Conservation (phyloP, 2,888 invertebrate genomes). For the Campoplex nolae region DNA sequence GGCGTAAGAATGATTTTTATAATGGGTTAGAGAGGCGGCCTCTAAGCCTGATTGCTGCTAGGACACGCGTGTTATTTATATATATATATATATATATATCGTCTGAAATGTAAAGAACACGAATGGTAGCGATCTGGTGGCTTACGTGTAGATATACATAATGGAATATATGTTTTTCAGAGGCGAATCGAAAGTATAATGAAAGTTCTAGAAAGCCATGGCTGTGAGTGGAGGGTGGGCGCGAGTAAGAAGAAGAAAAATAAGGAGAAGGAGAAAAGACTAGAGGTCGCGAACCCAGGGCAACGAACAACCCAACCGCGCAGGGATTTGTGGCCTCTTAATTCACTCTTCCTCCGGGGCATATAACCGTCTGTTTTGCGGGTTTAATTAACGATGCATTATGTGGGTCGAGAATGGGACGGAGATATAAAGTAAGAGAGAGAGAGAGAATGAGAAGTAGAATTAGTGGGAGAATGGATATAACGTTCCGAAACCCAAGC, state of each 20-base stretch:
- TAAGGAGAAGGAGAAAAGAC: background rate
- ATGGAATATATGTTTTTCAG: background rate
- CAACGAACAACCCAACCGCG: slow-evolving; percentile 60
- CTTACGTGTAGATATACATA: too few relatives aligned
- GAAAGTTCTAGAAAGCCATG: slow-evolving; percentile 54
- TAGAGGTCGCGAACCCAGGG: slow-evolving; percentile 67
- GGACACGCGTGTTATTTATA: background rate
- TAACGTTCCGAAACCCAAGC: background rate
- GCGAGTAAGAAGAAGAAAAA: background rate
- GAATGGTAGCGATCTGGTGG: background rate
- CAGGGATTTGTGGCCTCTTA: slow-evolving; percentile 42
- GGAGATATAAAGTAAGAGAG: slow-evolving; percentile 21
- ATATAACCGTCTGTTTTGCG: slow-evolving; percentile 59
- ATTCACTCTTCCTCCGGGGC: slow-evolving; percentile 47
- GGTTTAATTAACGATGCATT: slow-evolving; percentile 67
- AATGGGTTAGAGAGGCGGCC: background rate
- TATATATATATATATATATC: slow-evolving; percentile 8
- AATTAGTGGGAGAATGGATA: background rate
- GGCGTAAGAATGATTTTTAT: background rate
- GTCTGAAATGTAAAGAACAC: background rate
- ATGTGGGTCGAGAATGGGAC: slow-evolving; percentile 63
- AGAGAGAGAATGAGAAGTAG: slow-evolving; percentile 38
- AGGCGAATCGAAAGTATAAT: slow-evolving; percentile 33
- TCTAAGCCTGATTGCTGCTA: background rate
- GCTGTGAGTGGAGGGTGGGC: background rate